Evolutionary conservation across 2,888 invertebrate genomes (phyloP), one percentile per base, ranked within the genome.

Genomic region (Pseudococcus viburni): DNA sequence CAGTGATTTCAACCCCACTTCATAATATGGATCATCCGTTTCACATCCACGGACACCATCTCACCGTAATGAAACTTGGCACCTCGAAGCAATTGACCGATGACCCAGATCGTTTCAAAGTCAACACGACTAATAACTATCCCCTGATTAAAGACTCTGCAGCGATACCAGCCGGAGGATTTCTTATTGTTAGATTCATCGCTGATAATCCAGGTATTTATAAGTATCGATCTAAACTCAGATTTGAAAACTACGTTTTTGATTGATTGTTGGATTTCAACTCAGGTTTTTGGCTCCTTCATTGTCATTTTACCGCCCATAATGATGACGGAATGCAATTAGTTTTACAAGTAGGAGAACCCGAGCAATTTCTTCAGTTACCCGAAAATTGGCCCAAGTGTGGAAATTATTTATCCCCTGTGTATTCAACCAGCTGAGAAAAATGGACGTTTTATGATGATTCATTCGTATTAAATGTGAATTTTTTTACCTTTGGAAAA

Each of bases 151-250:
- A 94, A 90, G 94, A 95, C 90, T 94, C 94, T 0, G 92, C 95
- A 22, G 92, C 92, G 0, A 94, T 95, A 0, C 95, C 95, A 0
- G 94, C 94, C 90, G 94, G 94, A 89, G 95, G 95, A 0, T 94
- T 93, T 90, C 92, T 93, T 0, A 92, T 94, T 46, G 91, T 94
- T 7, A 91, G 94, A 85, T 92, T 94, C 88, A 91, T 92, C 19
- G 92, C 93, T 4, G 92, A 93, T 59, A 93, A 93, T 89, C 93
- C 93, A 55, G 94, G 94, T 48, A 33, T 33, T 33, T 33, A 33
- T 1, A 2, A 33, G 26, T 1, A 33, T 33, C 26, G 3, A 33
- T 33, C 3, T 33, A 33, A 3, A 33, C 26, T 33, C 3, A 3
- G 3, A 33, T 3, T 33, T 33, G 26, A 33, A 33, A 33, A 33